A percentile compares a stretch with the other conserved stretches of the same genome.
Evolutionary conservation across 1,140 invertebrate genomes (phyloP).

Genomic region (honey bee (Apis mellifera)): Amel_HAv3.1 CM009932.2:4674001-4674500

Average conservation of each 20-base stretch:
- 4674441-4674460: not conserved
- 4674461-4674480: not conserved
- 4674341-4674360: not conserved
- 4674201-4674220: not conserved
- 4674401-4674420: not conserved
- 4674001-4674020: constrained; percentile 63
- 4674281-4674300: too few relatives aligned
- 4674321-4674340: not conserved
- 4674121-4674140: not conserved
- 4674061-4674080: constrained; percentile 25
- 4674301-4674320: constrained; percentile 13
- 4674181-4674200: not conserved
- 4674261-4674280: constrained; percentile 29
- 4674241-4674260: constrained; percentile 21
- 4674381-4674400: not conserved
- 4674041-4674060: constrained; percentile 38
- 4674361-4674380: not conserved
- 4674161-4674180: not conserved
- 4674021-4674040: constrained; percentile 58
- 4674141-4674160: not conserved
- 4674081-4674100: constrained; percentile 55
- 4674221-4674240: constrained; percentile 27
- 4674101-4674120: constrained; percentile 17
- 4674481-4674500: too few relatives aligned
- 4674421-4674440: not conserved